phyloP scores from a whole-genome alignment of 2,797 vertebrate genomes.

The Parambassis ranga region DNA sequence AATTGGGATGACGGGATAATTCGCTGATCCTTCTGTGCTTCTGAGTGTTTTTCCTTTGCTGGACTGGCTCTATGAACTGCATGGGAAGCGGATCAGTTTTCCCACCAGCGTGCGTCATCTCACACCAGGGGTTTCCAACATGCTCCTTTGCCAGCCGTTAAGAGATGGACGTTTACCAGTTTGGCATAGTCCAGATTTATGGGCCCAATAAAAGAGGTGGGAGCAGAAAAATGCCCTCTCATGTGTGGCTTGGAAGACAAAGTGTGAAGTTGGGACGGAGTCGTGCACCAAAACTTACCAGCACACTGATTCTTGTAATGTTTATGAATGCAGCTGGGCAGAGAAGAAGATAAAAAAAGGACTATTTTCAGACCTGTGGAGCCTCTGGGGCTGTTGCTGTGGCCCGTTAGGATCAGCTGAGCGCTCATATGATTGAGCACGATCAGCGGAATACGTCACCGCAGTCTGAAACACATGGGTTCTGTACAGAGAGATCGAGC shows the following conservation, averaged over 20 bases:
- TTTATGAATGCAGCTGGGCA: constrained; percentile 50
- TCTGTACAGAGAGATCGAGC: neutral
- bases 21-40: neutral
- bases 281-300: constrained; percentile 43
- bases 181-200: constrained; percentile 60
- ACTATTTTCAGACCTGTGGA: constrained; percentile 31
- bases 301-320: constrained; percentile 51
- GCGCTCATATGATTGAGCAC: constrained; percentile 59
- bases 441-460: constrained; percentile 3
- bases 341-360: constrained; percentile 39
- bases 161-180: constrained; percentile 58
- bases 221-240: constrained; percentile 7
- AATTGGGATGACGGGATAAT: no score
- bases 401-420: constrained; percentile 64
- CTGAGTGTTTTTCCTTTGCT: neutral
- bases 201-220: constrained; percentile 62
- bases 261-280: constrained; percentile 61
- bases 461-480: constrained; percentile 1
- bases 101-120: constrained; percentile 35
- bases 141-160: constrained; percentile 10
- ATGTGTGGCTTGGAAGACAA: constrained; percentile 61
- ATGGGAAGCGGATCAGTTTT: constrained; percentile 28
- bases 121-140: constrained; percentile 25
- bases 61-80: neutral
- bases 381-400: constrained; percentile 43